A percentile compares a stretch with the other conserved stretches of the same genome.
These are phyloP conservation scores for Cossypha polioptera DNA, from an alignment of 2,797 vertebrate species.

Conservation along the genomic window DNA sequence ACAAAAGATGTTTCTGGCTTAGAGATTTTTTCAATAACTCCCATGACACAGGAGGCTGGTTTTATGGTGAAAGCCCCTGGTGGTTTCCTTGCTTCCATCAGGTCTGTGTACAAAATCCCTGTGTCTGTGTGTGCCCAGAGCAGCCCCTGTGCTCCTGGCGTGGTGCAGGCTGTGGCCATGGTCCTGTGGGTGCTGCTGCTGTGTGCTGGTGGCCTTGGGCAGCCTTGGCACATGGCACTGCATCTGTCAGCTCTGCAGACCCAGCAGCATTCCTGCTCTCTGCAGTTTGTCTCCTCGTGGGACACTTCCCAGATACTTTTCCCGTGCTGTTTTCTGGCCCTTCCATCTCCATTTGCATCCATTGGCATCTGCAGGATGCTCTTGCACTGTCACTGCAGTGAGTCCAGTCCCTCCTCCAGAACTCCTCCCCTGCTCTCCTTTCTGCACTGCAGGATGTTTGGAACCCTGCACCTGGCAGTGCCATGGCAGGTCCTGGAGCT, in stretches of 20 bases:
- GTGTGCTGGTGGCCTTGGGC: not conserved
- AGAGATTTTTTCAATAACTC: not conserved
- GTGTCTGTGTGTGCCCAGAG: not conserved
- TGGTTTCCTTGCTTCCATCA: too few relatives aligned
- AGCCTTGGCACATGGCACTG: not conserved
- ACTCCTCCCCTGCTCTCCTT: not conserved
- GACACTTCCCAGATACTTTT: not conserved
- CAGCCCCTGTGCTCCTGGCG: accelerated
- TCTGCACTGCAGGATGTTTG: not conserved
- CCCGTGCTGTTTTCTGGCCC: not conserved
- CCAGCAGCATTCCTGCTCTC: not conserved
- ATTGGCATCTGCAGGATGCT: not conserved
- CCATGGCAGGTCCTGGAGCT: not conserved
- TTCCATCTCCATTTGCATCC: not conserved
- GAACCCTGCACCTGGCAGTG: not conserved
- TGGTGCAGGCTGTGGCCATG: not conserved
- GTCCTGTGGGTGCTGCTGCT: not conserved
- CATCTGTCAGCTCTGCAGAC: not conserved
- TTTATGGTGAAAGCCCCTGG: not conserved
- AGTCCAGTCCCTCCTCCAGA: not conserved
- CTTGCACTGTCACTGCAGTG: not conserved
- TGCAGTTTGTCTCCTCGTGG: not conserved
- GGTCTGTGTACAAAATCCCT: too few relatives aligned
- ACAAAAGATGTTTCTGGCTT: not conserved
- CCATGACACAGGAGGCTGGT: not conserved